Percentiles rank a stretch among this genome's conserved stretches.
These are phyloP conservation scores for Melanotaenia boesemani DNA, from an alignment of 2,797 vertebrate genomes.

Conservation along the genomic window DNA sequence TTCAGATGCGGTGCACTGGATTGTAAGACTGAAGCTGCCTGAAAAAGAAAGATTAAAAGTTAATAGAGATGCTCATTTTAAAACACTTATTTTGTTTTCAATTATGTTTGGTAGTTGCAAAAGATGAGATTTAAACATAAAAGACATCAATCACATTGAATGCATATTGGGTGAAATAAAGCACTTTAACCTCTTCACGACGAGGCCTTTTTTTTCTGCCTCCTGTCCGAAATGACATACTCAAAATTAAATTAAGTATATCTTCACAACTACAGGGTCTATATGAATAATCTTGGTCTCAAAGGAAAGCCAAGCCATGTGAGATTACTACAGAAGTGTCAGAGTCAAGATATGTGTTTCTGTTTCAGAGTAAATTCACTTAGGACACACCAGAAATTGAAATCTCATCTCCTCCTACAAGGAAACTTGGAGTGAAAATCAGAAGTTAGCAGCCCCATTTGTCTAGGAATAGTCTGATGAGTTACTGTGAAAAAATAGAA, in stretches of 20 bases:
- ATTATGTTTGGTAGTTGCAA: background rate
- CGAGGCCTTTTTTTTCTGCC: background rate
- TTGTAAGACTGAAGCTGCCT: slow-evolving; percentile 7
- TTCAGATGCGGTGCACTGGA: slow-evolving; percentile 3
- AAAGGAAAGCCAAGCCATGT: background rate
- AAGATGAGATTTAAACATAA: background rate
- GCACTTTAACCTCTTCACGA: background rate
- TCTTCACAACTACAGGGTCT: background rate
- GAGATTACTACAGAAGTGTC: no score
- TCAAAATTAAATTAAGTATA: background rate
- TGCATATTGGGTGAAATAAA: background rate
- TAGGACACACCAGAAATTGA: no score
- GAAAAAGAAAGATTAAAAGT: slow-evolving; percentile 14
- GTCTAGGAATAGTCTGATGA: no score
- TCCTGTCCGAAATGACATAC: background rate
- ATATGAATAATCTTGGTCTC: background rate
- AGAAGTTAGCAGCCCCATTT: no score
- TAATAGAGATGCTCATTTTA: background rate
- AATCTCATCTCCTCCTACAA: no score
- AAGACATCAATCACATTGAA: background rate
- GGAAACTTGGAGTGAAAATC: no score
- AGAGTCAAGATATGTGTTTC: no score
- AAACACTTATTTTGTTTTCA: background rate
- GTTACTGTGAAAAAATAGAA: no score
- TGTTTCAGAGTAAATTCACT: no score